phyloP scores from a whole-genome alignment of 2,113 vertebrate genomes.

The Mionectes macconnelli region DNA sequence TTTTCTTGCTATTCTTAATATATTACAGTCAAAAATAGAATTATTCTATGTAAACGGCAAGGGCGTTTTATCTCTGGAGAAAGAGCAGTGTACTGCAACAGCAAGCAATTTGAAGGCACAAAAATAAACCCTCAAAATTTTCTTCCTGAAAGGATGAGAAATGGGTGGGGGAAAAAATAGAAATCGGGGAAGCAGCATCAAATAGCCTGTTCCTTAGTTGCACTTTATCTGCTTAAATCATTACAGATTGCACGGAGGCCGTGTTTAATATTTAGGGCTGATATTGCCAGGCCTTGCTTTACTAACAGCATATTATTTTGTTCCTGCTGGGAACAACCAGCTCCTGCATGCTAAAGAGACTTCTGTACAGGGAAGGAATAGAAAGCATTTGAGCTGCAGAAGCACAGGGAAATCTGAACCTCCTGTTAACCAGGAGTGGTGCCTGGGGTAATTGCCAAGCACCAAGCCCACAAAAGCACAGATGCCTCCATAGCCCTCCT shows the following conservation, averaged over 20 bases:
- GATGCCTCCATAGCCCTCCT: neutral
- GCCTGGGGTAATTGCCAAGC: neutral
- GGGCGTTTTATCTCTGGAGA: neutral
- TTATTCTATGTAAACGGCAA: slow-evolving; percentile 19
- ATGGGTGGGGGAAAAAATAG: neutral
- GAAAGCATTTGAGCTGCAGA: neutral
- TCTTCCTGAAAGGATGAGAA: neutral
- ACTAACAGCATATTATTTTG: neutral
- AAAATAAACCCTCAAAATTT: slow-evolving; percentile 41
- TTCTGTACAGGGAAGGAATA: neutral
- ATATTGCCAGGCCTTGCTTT: neutral
- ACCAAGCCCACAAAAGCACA: neutral
- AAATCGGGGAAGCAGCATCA: neutral
- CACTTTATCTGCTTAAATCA: neutral
- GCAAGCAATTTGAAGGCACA: slow-evolving; percentile 2
- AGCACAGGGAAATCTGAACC: neutral
- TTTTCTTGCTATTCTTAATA: slow-evolving; percentile 30
- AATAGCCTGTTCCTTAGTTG: neutral
- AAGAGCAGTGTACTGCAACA: neutral
- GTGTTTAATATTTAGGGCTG: neutral
- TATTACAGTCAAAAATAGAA: slow-evolving; percentile 41
- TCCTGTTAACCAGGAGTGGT: neutral
- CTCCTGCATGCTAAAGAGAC: slow-evolving; percentile 12
- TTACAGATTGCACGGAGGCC: neutral
- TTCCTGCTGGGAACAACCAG: neutral